Evolutionary conservation across 2,888 invertebrate species (phyloP).

Genomic region (Agriopis leucophaearia): DNA sequence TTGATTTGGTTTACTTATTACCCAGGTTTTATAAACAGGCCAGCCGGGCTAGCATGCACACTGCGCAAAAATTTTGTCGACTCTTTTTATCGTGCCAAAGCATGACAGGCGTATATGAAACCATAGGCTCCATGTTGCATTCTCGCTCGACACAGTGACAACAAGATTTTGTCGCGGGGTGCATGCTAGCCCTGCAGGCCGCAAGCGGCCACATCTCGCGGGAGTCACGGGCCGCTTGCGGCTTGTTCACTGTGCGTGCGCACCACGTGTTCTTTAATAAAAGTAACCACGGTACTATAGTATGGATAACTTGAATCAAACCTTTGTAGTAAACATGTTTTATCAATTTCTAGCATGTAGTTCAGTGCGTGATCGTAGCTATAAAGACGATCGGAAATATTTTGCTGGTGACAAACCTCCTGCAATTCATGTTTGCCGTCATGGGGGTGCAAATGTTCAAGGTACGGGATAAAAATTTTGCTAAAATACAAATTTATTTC

Average conservation of each 20-base stretch:
- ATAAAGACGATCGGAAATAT: constrained; percentile 99
- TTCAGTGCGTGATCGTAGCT: constrained; percentile 99
- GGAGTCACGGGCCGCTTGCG: neutral
- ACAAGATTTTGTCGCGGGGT: too few relatives aligned
- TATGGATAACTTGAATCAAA: neutral
- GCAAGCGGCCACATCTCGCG: too few relatives aligned
- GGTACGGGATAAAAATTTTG: constrained; percentile 88
- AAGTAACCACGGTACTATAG: neutral
- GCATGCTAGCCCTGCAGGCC: too few relatives aligned
- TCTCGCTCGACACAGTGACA: too few relatives aligned
- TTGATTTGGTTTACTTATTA: neutral
- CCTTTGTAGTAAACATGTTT: constrained; percentile 43
- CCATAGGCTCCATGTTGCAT: too few relatives aligned
- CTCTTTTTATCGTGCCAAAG: too few relatives aligned
- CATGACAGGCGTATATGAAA: too few relatives aligned
- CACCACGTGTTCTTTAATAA: too few relatives aligned
- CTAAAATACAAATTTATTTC: constrained; percentile 44
- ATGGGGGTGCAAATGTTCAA: constrained; percentile 99
- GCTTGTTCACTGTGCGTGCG: neutral
- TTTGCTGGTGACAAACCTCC: constrained; percentile 99
- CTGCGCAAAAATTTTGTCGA: too few relatives aligned
- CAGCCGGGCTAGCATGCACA: too few relatives aligned
- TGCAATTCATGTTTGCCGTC: constrained; percentile 99
- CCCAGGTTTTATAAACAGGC: too few relatives aligned
- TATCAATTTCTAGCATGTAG: constrained; percentile 95